phyloP scores from a whole-genome alignment of 2,113 vertebrate genomes.

The Piprites chloris region DNA sequence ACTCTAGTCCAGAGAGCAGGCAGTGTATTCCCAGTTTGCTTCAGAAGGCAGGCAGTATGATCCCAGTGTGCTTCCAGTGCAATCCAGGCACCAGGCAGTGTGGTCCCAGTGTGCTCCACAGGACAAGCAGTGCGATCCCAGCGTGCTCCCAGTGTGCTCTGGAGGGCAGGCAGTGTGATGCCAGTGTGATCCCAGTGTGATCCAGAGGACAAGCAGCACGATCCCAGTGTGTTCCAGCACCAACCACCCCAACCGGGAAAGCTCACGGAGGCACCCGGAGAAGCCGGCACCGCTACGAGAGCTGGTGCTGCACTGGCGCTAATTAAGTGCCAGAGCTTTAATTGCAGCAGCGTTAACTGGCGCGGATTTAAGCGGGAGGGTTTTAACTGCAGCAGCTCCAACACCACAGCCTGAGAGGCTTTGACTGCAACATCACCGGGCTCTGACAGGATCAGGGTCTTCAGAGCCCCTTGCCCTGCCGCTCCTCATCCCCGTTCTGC shows the following conservation, averaged over 20 bases:
- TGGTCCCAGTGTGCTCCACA: not conserved
- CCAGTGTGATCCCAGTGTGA: not conserved
- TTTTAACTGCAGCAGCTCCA: not conserved
- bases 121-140: not conserved
- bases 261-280: rapidly evolving
- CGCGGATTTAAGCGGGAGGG: rapidly evolving
- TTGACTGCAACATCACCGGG: not conserved
- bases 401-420: not conserved
- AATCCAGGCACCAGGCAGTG: not conserved
- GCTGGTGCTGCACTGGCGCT: rapidly evolving
- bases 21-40: not conserved
- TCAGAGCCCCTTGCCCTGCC: rapidly evolving
- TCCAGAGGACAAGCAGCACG: not conserved
- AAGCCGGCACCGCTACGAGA: rapidly evolving
- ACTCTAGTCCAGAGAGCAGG: not conserved
- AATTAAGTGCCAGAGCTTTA: not conserved
- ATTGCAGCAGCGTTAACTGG: not conserved
- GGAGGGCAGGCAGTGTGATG: too few species aligned
- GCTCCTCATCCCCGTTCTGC: not conserved
- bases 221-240: not conserved
- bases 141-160: not conserved
- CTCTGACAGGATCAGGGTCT: not conserved
- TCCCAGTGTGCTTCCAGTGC: not conserved
- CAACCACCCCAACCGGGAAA: not conserved
- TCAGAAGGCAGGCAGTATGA: not conserved